A percentile compares a stretch with the other conserved stretches of the same genome.
Conservation (phyloP, 2,888 invertebrate species). For the Cyaniris semiargus region DNA sequence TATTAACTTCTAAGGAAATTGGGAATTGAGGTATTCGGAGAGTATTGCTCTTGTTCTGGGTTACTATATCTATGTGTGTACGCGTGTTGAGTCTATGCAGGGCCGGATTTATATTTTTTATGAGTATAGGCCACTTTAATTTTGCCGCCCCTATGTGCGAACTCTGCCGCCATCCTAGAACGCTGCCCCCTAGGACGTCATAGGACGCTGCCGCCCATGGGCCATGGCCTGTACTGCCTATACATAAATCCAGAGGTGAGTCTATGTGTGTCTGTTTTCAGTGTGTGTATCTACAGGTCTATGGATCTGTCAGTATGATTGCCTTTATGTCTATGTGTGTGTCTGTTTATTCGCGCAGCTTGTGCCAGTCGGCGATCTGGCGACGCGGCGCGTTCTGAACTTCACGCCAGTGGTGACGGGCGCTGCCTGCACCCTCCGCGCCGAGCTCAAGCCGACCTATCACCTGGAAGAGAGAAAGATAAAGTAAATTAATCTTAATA, state of each 20-base stretch:
- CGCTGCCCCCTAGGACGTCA: no score
- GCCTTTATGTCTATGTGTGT: not conserved
- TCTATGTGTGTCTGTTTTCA: not conserved
- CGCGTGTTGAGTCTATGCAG: not conserved
- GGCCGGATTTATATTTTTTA: no score
- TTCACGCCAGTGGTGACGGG: constrained; percentile 97
- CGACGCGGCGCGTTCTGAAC: constrained; percentile 97
- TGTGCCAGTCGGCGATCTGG: constrained; percentile 99
- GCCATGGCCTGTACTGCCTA: no score
- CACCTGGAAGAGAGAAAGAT: constrained; percentile 80
- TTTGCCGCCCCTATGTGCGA: no score
- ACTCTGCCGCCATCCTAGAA: no score
- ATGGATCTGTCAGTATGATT: not conserved
- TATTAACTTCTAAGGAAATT: not conserved
- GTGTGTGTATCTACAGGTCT: not conserved
- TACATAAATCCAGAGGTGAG: no score
- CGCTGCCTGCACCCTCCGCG: constrained; percentile 89
- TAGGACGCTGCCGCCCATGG: no score
- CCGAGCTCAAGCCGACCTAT: constrained; percentile 97
- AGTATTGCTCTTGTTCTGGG: not conserved
- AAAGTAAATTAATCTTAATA: not conserved
- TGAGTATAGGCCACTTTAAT: no score
- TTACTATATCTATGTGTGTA: not conserved
- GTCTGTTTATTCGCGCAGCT: constrained; percentile 89
- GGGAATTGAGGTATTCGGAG: constrained; percentile 14